These are phyloP conservation scores for Luehdorfia chinensis DNA, from an alignment of 1,140 invertebrate species.

Conservation along the genomic window DNA sequence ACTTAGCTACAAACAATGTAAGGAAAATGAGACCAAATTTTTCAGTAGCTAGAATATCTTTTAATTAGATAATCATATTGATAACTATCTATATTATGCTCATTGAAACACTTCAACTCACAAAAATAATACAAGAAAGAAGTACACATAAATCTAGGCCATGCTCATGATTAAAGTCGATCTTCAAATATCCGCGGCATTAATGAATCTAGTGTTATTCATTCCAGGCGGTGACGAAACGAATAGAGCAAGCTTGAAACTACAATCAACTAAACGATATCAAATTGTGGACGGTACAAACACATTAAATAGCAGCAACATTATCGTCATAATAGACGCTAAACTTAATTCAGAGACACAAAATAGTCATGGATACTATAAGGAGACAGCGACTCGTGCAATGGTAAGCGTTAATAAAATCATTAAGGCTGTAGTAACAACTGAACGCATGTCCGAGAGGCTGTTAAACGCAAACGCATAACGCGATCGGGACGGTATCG, in stretches of 20 bases:
- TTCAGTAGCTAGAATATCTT: no score
- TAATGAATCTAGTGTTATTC: slow-evolving; percentile 46
- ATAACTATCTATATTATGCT: no score
- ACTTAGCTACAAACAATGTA: no score
- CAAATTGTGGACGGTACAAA: slow-evolving; percentile 26
- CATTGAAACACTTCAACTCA: no score
- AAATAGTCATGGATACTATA: slow-evolving; percentile 10
- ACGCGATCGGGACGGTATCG: slow-evolving; percentile 22
- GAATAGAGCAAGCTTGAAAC: slow-evolving; percentile 31
- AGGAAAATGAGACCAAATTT: no score
- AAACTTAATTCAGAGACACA: no score
- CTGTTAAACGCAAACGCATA: neutral
- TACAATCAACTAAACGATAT: slow-evolving; percentile 29
- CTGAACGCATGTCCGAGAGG: slow-evolving; percentile 1
- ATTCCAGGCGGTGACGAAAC: slow-evolving; percentile 37
- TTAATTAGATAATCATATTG: no score
- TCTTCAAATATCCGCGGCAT: slow-evolving; percentile 32
- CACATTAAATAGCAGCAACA: no score
- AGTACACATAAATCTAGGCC: no score
- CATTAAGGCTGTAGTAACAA: slow-evolving; percentile 14
- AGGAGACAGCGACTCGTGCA: slow-evolving; percentile 11
- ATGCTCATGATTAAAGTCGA: slow-evolving; percentile 36
- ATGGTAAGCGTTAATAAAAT: slow-evolving; percentile 9
- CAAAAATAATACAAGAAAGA: no score
- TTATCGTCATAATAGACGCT: no score